Base-by-base conservation (phyloP, 1,140 invertebrate genomes). In the Muscidifurax raptorellus region DNA sequence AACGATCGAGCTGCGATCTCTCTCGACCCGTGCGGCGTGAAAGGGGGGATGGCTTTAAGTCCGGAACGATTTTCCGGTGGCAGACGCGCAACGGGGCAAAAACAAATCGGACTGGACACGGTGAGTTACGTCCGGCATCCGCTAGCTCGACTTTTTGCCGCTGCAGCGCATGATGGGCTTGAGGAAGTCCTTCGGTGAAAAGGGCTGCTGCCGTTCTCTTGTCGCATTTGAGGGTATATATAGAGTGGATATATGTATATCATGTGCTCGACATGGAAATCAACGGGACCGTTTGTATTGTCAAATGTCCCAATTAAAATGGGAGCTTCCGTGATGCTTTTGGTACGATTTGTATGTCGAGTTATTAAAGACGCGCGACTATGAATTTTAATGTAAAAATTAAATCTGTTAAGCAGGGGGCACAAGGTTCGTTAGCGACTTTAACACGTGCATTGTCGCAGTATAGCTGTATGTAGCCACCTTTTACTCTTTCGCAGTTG, bases 101-200 rank as follows among this genome's bases (percentile, higher is more conserved):
- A 79, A 67, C 77, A 79, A 79, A 79, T 79, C 64, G 64, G 52
- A 79, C 77, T 25, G 75, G 77, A 79, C 77, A 67, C 59, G 6
- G 22, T 79, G 59, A 79, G 77, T 67, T 79, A 79, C 52, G 77
- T 66, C 64, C 59, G 32, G 77, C 28, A n/a, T 32, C 25, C 52
- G 44, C 22, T 6, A 18, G 64, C 66, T 52, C 69, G 52, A 22
- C 47, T 64, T 76, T 64, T 83, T 72, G 22, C 47, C n/a, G 30
- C 47, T 27, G 28, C 72, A 32, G 9, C 25, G 36, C 52, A 28
- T 59, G 52, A 59, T 59, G 52, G 18, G 2, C 30, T 36, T 52
- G 69, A 27, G 22, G 59, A 76, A 77, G 52, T 69, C 9, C 30
- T 72, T n/a, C 71, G 71, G 28, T 72, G 28, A 18, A 59, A 59